phyloP scores from a whole-genome alignment of 1,140 invertebrate species.

The Drosophila ogumai region DNA sequence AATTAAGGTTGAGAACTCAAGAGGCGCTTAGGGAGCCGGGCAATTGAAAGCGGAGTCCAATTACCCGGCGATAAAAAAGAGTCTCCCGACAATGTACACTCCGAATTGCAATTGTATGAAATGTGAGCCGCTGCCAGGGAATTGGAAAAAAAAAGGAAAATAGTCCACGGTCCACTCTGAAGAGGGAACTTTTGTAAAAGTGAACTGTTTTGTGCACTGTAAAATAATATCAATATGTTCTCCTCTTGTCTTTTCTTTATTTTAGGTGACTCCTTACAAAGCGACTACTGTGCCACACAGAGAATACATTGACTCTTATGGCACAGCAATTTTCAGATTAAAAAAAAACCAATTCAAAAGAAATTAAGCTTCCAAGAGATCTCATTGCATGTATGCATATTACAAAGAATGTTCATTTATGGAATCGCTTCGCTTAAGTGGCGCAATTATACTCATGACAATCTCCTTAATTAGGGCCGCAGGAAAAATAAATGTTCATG shows the following conservation, averaged over 20 bases:
- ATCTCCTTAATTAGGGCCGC: conserved; percentile 41
- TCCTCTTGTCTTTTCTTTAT: not conserved
- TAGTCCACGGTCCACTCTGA: not conserved
- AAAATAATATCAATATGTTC: not conserved
- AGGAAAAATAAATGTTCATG: conserved; percentile 26
- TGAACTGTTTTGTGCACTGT: not conserved
- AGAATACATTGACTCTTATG: not conserved
- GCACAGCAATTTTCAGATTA: not conserved
- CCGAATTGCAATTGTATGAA: conserved; percentile 33
- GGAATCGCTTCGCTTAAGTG: conserved; percentile 22
- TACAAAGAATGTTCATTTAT: not conserved
- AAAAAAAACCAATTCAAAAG: conserved; percentile 1
- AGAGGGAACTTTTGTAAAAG: not conserved
- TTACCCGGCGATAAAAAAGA: conserved; percentile 40
- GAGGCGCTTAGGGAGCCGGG: conserved; percentile 33
- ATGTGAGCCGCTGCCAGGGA: conserved; percentile 28
- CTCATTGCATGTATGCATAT: conserved; percentile 3
- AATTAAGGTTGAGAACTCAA: conserved; percentile 51
- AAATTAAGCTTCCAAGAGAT: conserved; percentile 2
- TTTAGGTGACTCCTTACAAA: not conserved
- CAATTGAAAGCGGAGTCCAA: conserved; percentile 40
- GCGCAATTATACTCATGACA: conserved; percentile 42
- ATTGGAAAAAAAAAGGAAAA: not conserved
- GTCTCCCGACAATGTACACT: conserved; percentile 32
- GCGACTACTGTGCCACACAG: not conserved